These are phyloP conservation scores for Peromyscus leucopus DNA, from an alignment of 2,113 vertebrate species.

Conservation along the genomic window DNA sequence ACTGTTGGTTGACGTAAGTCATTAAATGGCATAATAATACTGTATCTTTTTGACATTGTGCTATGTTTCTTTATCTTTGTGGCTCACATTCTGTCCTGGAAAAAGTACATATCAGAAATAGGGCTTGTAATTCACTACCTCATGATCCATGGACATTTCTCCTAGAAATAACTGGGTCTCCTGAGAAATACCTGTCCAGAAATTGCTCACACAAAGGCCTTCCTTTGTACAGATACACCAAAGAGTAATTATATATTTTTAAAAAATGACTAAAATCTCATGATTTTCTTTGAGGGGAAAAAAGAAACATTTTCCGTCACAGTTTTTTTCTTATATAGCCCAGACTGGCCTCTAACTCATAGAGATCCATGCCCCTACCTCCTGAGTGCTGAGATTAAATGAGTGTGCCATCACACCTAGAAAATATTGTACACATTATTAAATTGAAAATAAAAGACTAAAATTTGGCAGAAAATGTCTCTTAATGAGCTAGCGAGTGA, in stretches of 20 bases:
- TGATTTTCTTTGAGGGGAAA: conserved; percentile 12
- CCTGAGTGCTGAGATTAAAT: background rate
- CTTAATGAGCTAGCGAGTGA: background rate
- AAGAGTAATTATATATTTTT: background rate
- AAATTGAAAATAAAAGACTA: background rate
- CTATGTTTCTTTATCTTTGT: conserved; percentile 6
- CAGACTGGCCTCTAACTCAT: background rate
- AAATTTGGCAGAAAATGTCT: background rate
- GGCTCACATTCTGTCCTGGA: conserved; percentile 26
- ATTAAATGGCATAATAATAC: background rate
- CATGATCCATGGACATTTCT: conserved; percentile 36
- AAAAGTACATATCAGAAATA: background rate
- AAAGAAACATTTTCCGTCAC: background rate
- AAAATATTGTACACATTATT: background rate
- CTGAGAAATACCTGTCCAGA: background rate
- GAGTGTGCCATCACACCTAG: no score
- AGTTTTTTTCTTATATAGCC: background rate
- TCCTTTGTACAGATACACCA: background rate
- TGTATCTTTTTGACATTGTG: background rate
- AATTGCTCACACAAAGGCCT: background rate
- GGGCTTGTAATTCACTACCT: conserved; percentile 15
- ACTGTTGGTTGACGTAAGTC: conserved; percentile 16
- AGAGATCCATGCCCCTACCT: background rate
- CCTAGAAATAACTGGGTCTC: conserved; percentile 22
- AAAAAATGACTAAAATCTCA: background rate